A percentile compares a stretch with the other conserved stretches of the same genome.
Conservation (phyloP, 2,888 invertebrate genomes). For the Aleiodes testaceus region DNA sequence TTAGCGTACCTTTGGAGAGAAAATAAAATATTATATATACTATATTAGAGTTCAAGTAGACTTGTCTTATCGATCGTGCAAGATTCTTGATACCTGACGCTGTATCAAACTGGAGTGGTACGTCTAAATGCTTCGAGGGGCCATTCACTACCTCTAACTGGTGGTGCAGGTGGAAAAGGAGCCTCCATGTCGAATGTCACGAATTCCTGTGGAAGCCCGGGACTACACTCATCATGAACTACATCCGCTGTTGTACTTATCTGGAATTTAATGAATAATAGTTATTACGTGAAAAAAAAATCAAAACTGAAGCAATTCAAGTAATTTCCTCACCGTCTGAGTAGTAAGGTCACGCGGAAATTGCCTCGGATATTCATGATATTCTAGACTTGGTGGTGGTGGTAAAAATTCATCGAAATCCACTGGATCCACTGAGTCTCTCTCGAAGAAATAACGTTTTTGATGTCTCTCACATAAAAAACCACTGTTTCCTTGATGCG, state of each 20-base stretch:
- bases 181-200: conserved; percentile 82
- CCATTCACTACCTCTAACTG: conserved; percentile 73
- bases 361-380: conserved; percentile 71
- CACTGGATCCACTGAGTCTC: conserved; percentile 76
- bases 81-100: conserved; percentile 62
- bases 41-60: too few species aligned
- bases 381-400: conserved; percentile 77
- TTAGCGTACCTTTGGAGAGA: conserved; percentile 63
- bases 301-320: too few species aligned
- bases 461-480: conserved; percentile 73
- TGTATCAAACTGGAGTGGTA: conserved; percentile 73
- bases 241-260: conserved; percentile 79
- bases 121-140: conserved; percentile 70
- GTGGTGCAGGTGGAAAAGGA: conserved; percentile 72
- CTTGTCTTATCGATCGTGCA: not conserved
- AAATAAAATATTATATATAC: not conserved
- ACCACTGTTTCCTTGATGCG: conserved; percentile 58
- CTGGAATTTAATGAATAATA: conserved; percentile 48
- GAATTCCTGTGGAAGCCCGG: conserved; percentile 78
- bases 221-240: conserved; percentile 72
- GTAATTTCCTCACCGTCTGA: conserved; percentile 75
- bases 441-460: conserved; percentile 80
- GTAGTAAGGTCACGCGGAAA: conserved; percentile 80
- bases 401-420: conserved; percentile 81
- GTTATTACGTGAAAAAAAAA: too few species aligned